Base-by-base conservation (phyloP, 2,888 invertebrate genomes). In the Sepiola atlantica region DNA sequence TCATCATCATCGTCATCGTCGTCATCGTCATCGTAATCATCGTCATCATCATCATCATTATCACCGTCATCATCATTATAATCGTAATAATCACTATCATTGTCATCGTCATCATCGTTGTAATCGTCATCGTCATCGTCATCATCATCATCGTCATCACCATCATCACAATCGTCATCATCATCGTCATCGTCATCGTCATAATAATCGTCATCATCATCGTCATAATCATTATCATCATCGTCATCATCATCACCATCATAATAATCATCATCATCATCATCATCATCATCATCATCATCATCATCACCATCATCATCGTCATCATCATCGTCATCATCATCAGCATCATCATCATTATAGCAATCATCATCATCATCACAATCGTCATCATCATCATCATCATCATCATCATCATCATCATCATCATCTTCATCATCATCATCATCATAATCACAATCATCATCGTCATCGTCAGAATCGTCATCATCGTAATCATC, bases 381-480 rank as follows among this genome's bases (percentile, higher is more conserved):
- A 77, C 77, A 21, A 77, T 24, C 77, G 24, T 24, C 77, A 77
- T 77, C 77, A 77, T 77, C 18, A 77, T 77, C 77, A 77, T 77
- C 77, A 77, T 77, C 77, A 77, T 77, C 77, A 77, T 77, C 77
- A 77, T 77, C 77, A 77, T 77, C 77, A 77, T 77, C 77, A 77
- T 77, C 77, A 24, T 77, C 24, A 77, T 77, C 77, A 77, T 77
- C 24, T 77, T 24, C n/a, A n/a, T n/a, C n/a, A n/a, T n/a, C n/a
- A n/a, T 21, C 77, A 18, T 24, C 77, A 77, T 24, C 77, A 77
- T 24, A 77, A 77, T 24, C 77, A 77, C 77, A 18, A 77, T 24
- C 77, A 77, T 24, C 24, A 77, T 24, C 77, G 24, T 24, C 77
- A 77, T 24, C 24, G 24, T 24, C 77, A 77, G 20, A 18, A 77